Evolutionary conservation across 2,888 invertebrate species (phyloP).

Genomic region (Drosophila merina): DNA sequence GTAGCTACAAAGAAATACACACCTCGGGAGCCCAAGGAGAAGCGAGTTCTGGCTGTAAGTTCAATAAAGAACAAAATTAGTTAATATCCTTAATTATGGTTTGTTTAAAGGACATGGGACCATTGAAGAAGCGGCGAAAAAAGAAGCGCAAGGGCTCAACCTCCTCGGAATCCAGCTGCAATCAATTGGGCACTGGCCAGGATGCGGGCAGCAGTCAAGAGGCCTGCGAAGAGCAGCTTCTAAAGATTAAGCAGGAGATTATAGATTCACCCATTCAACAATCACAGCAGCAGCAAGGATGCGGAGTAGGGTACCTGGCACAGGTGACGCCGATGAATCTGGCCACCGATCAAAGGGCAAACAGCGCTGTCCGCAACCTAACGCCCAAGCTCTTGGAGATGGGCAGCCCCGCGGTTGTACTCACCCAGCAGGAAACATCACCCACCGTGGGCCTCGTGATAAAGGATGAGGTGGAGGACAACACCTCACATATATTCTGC

Average conservation of each 20-base stretch:
- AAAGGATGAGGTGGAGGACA: slow-evolving; percentile 82
- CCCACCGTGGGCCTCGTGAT: slow-evolving; percentile 62
- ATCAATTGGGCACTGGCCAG: slow-evolving; percentile 57
- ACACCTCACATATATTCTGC: slow-evolving; percentile 82
- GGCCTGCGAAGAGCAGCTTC: slow-evolving; percentile 60
- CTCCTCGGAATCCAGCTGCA: slow-evolving; percentile 82
- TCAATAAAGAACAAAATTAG: fast-evolving
- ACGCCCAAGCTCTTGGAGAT: slow-evolving; percentile 80
- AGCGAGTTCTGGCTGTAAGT: slow-evolving; percentile 82
- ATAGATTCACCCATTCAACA: slow-evolving; percentile 78
- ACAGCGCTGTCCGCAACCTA: slow-evolving; percentile 78
- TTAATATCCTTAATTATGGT: not conserved
- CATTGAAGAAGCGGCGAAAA: slow-evolving; percentile 83
- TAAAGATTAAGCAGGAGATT: slow-evolving; percentile 82
- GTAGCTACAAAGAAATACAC: slow-evolving; percentile 87
- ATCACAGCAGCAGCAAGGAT: slow-evolving; percentile 29
- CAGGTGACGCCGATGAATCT: slow-evolving; percentile 83
- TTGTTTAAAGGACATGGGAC: slow-evolving; percentile 79
- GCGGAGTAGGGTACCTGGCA: slow-evolving; percentile 46
- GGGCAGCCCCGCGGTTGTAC: slow-evolving; percentile 46
- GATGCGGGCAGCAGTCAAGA: slow-evolving; percentile 72
- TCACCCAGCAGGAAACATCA: slow-evolving; percentile 40
- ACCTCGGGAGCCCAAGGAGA: slow-evolving; percentile 88
- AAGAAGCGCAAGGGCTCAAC: slow-evolving; percentile 83
- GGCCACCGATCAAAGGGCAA: slow-evolving; percentile 68